A percentile compares a stretch with the other conserved stretches of the same genome.
Conservation (phyloP, 2,888 invertebrate species). For the Disparrhopalites patrizii region DNA sequence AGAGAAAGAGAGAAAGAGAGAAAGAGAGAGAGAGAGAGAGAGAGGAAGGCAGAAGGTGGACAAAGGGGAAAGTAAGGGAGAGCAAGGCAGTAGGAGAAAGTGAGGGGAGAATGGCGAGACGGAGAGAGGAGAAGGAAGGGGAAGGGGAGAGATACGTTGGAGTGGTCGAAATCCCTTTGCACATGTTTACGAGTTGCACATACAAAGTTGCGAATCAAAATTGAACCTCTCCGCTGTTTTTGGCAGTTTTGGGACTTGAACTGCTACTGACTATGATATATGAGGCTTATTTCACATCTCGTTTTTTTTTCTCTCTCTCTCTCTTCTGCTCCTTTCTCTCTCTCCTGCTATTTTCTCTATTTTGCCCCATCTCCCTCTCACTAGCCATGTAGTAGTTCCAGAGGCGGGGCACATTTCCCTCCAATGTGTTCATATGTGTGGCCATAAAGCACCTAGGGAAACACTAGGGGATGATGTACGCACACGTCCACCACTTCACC, state of each 20-base stretch:
- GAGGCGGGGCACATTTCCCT: neutral
- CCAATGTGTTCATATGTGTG: neutral
- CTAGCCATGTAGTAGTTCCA: neutral
- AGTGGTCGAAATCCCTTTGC: neutral
- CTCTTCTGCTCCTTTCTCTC: slow-evolving; percentile 6
- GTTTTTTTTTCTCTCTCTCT: slow-evolving; percentile 9
- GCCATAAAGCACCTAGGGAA: no score
- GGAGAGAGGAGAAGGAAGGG: no score
- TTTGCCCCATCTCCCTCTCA: neutral
- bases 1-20: neutral
- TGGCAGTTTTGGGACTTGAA: slow-evolving; percentile 43
- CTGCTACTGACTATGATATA: slow-evolving; percentile 43
- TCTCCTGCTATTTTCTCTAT: neutral
- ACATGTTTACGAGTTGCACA: neutral
- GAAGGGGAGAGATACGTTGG: no score
- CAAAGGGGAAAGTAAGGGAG: no score
- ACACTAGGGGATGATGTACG: no score
- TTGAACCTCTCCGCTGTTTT: slow-evolving; percentile 33
- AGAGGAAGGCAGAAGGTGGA: no score
- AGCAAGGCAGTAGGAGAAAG: no score
- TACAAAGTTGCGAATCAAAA: slow-evolving; percentile 29
- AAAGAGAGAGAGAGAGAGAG: neutral
- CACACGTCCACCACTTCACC: no score
- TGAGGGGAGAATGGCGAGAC: no score
- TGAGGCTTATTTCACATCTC: slow-evolving; percentile 19